Conservation (phyloP, 2,113 vertebrate genomes). For the Cyrtonyx montezumae region DNA sequence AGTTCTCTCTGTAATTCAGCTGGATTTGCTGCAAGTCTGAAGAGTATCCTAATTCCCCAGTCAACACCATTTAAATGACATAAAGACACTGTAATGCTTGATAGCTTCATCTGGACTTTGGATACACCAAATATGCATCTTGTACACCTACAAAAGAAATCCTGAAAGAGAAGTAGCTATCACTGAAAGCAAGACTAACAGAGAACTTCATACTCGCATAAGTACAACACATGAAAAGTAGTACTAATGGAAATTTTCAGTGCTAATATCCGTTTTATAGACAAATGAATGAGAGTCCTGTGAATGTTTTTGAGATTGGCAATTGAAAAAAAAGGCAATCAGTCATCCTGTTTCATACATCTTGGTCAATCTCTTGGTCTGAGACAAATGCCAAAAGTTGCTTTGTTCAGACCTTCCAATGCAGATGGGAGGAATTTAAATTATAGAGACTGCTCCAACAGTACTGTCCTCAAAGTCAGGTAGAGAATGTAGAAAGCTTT, state of each 20-base stretch:
- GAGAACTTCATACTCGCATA: conserved; percentile 8
- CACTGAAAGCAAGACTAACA: background rate
- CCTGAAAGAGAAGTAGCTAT: background rate
- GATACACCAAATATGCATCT: too few species aligned
- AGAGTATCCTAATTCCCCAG: background rate
- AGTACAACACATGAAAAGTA: background rate
- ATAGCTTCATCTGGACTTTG: background rate
- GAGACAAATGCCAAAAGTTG: background rate
- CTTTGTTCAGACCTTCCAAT: background rate
- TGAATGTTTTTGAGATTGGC: background rate
- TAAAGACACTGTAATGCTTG: background rate
- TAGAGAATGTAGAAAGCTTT: background rate
- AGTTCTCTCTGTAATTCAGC: background rate
- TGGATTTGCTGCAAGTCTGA: background rate
- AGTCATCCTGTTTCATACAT: background rate
- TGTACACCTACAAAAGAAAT: background rate
- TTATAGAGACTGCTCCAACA: background rate
- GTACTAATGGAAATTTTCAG: background rate
- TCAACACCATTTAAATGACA: background rate
- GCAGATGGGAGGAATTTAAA: background rate
- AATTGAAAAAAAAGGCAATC: background rate
- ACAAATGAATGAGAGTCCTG: background rate
- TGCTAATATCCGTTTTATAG: background rate
- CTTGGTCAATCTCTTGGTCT: background rate
- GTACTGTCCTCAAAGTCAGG: background rate